Percentiles rank a stretch among this genome's conserved stretches.
Conservation (phyloP, 2,113 vertebrate genomes). For the Actenoides hombroni region DNA sequence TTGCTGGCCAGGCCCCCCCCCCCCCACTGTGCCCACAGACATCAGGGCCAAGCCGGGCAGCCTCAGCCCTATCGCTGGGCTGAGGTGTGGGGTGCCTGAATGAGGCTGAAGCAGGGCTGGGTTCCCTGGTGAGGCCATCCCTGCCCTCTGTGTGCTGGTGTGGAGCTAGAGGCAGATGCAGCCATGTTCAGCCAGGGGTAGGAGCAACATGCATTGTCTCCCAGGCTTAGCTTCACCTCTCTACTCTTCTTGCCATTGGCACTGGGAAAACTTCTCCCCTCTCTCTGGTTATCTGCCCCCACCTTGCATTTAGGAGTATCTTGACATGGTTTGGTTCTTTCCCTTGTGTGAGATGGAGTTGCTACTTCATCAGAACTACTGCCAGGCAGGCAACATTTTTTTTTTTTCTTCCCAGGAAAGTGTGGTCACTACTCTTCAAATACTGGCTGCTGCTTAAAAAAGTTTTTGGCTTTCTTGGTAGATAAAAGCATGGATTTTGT, state of each 20-base stretch:
- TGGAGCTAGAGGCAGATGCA: neutral
- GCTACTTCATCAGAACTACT: rapidly evolving
- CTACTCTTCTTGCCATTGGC: neutral
- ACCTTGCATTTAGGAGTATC: neutral
- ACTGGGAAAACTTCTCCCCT: neutral
- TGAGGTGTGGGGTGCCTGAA: rapidly evolving
- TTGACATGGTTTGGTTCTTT: neutral
- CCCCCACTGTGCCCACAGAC: too few relatives aligned
- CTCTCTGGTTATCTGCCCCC: rapidly evolving
- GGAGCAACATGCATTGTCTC: neutral
- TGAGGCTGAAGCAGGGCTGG: neutral
- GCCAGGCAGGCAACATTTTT: neutral
- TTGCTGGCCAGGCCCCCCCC: neutral
- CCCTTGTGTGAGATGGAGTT: neutral
- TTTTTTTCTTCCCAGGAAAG: neutral
- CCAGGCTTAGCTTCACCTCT: neutral
- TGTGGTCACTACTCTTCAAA: neutral
- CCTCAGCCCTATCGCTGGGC: too few relatives aligned
- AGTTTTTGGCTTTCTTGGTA: neutral
- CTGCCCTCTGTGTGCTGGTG: rapidly evolving
- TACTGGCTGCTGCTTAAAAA: neutral
- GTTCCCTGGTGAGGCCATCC: rapidly evolving
- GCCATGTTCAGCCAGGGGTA: rapidly evolving
- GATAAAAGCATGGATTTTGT: neutral
- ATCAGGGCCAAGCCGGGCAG: too few relatives aligned